phyloP scores from a whole-genome alignment of 2,888 invertebrate genomes.

The Conus canariensis region DNA sequence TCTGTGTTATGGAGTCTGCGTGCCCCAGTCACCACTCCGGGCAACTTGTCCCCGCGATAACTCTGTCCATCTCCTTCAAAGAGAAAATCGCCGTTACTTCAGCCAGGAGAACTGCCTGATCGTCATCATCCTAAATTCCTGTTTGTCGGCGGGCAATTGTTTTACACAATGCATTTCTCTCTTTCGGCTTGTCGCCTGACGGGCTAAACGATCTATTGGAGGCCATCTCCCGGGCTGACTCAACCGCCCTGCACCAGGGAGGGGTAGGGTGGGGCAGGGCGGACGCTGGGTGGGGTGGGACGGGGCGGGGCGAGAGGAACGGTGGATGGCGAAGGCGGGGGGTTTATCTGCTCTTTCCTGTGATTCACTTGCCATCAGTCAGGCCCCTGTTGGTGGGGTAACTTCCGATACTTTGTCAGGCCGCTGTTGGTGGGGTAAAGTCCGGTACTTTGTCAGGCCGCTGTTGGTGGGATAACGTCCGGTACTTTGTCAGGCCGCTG shows the following conservation, averaged over 20 bases:
- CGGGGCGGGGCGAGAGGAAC: not conserved
- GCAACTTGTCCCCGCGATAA: too few relatives aligned
- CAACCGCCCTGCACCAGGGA: not conserved
- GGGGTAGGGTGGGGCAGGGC: not conserved
- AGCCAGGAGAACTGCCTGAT: not conserved
- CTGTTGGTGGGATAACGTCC: too few relatives aligned
- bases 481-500: too few relatives aligned
- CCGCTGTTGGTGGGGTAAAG: too few relatives aligned
- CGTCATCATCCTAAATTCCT: constrained; percentile 2
- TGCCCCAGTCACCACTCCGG: not conserved
- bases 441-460: too few relatives aligned
- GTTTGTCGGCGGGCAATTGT: not conserved
- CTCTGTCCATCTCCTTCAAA: too few relatives aligned
- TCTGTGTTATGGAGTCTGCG: not conserved
- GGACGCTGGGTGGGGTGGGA: not conserved
- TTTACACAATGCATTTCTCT: constrained; percentile 10
- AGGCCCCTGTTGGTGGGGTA: constrained; percentile 12
- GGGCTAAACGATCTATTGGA: constrained; percentile 23
- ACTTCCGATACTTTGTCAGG: constrained; percentile 10
- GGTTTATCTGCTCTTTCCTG: constrained; percentile 6
- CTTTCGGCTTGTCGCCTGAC: not conserved
- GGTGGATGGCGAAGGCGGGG: not conserved
- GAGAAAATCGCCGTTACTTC: too few relatives aligned
- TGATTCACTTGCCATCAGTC: constrained; percentile 28
- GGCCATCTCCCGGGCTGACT: not conserved